These are phyloP conservation scores for Drosophila imparisetae DNA, from an alignment of 2,888 invertebrate species.

Conservation along the genomic window DNA sequence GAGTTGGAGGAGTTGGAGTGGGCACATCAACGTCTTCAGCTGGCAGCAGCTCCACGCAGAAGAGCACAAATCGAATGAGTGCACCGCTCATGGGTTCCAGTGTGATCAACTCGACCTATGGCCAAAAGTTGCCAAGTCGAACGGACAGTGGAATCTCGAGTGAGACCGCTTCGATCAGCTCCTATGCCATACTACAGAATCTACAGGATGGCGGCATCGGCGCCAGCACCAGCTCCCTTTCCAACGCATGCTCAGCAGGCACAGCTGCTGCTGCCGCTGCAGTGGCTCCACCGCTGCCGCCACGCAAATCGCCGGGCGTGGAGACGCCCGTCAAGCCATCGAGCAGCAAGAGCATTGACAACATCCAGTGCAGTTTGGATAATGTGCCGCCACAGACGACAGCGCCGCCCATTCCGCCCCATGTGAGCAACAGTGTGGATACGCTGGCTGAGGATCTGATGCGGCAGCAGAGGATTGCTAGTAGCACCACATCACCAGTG, in stretches of 20 bases:
- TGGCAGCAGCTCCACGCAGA: slow-evolving; percentile 65
- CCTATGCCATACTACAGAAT: slow-evolving; percentile 82
- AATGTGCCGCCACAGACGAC: slow-evolving; percentile 82
- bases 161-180: slow-evolving; percentile 78
- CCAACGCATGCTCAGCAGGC: slow-evolving; percentile 16
- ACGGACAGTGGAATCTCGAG: slow-evolving; percentile 65
- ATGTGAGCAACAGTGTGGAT: slow-evolving; percentile 77
- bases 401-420: slow-evolving; percentile 84
- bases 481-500: slow-evolving; percentile 66
- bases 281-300: slow-evolving; percentile 86
- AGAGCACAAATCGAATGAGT: slow-evolving; percentile 84
- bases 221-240: slow-evolving; percentile 15
- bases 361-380: slow-evolving; percentile 79
- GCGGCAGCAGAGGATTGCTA: slow-evolving; percentile 78
- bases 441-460: slow-evolving; percentile 81
- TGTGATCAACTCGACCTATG: slow-evolving; percentile 67
- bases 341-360: slow-evolving; percentile 80
- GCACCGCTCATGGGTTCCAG: slow-evolving; percentile 82
- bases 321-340: slow-evolving; percentile 76
- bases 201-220: slow-evolving; percentile 66
- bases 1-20: slow-evolving; percentile 28
- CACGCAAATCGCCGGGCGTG: slow-evolving; percentile 86
- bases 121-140: slow-evolving; percentile 67
- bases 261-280: slow-evolving; percentile 12
- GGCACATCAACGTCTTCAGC: slow-evolving; percentile 27